Evolutionary conservation across 2,113 vertebrate species (phyloP).

Genomic region (Fregetta grallaria): DNA sequence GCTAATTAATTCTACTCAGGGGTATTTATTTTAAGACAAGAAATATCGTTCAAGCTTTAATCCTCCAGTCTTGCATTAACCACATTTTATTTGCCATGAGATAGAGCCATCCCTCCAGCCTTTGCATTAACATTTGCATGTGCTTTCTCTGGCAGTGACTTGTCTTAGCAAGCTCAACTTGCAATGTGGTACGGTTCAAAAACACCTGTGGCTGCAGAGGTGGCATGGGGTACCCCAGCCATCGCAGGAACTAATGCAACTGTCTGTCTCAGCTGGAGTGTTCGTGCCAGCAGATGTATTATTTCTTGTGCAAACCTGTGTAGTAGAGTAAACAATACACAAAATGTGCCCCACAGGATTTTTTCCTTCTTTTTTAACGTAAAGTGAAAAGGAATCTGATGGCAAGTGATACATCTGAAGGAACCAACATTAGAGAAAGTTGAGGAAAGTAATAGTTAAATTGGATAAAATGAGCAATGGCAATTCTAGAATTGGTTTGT

Average conservation of each 20-base stretch:
- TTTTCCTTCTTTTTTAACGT: neutral
- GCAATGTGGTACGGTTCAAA: conserved; percentile 18
- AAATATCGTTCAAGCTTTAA: neutral
- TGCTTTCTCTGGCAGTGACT: neutral
- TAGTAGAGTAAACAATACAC: neutral
- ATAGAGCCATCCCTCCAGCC: neutral
- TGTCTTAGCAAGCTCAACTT: neutral
- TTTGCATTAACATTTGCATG: neutral
- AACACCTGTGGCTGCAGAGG: neutral
- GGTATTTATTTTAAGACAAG: neutral
- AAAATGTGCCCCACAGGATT: accelerated
- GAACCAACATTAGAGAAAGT: neutral
- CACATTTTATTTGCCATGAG: neutral
- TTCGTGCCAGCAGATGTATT: neutral
- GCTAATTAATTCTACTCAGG: neutral
- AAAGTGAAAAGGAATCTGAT: neutral
- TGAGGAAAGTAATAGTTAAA: neutral
- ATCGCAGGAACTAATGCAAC: neutral
- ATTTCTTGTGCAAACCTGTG: neutral
- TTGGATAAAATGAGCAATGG: neutral
- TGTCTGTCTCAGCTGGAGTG: neutral
- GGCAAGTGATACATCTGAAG: neutral
- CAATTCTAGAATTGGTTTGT: neutral
- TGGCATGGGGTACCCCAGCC: neutral
- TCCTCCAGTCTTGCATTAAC: neutral